phyloP scores from a whole-genome alignment of 1,140 invertebrate species.

The Orius insidiosus region DNA sequence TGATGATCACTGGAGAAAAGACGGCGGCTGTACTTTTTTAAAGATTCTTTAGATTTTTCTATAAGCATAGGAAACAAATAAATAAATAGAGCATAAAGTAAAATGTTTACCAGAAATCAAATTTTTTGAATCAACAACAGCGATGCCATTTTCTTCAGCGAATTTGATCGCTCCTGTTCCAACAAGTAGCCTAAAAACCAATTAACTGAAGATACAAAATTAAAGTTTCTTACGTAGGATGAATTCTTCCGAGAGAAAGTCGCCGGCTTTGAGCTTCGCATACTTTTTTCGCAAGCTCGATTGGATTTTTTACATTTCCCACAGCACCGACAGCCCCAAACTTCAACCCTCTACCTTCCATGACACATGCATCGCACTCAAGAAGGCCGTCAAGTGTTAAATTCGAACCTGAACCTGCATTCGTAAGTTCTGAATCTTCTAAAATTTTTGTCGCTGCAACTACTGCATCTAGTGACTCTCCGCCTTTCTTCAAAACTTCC shows the following conservation, averaged over 20 bases:
- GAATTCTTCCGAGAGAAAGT: slow-evolving; percentile 51
- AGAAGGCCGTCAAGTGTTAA: slow-evolving; percentile 66
- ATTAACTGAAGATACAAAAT: slow-evolving; percentile 3
- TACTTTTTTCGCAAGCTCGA: slow-evolving; percentile 51
- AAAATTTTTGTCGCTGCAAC: slow-evolving; percentile 55
- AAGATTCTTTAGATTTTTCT: too few relatives aligned
- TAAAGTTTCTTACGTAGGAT: slow-evolving; percentile 30
- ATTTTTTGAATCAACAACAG: slow-evolving; percentile 42
- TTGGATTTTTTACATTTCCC: slow-evolving; percentile 63
- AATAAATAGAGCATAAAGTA: too few relatives aligned
- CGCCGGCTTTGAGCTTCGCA: slow-evolving; percentile 47
- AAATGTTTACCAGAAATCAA: slow-evolving; percentile 26
- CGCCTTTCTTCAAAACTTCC: slow-evolving; percentile 41
- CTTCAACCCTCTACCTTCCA: slow-evolving; percentile 63
- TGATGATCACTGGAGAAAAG: too few relatives aligned
- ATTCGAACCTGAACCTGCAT: slow-evolving; percentile 86
- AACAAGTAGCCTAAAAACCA: slow-evolving; percentile 41
- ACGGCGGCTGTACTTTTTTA: too few relatives aligned
- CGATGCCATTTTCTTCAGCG: slow-evolving; percentile 54
- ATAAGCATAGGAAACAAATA: too few relatives aligned
- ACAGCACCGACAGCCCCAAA: slow-evolving; percentile 77
- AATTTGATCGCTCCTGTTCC: slow-evolving; percentile 61
- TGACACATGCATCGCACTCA: slow-evolving; percentile 84
- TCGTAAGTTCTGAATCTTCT: slow-evolving; percentile 75
- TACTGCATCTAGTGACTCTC: slow-evolving; percentile 57